These are phyloP conservation scores for Haemorhous mexicanus DNA, from an alignment of 2,113 vertebrate species.

Conservation along the genomic window DNA sequence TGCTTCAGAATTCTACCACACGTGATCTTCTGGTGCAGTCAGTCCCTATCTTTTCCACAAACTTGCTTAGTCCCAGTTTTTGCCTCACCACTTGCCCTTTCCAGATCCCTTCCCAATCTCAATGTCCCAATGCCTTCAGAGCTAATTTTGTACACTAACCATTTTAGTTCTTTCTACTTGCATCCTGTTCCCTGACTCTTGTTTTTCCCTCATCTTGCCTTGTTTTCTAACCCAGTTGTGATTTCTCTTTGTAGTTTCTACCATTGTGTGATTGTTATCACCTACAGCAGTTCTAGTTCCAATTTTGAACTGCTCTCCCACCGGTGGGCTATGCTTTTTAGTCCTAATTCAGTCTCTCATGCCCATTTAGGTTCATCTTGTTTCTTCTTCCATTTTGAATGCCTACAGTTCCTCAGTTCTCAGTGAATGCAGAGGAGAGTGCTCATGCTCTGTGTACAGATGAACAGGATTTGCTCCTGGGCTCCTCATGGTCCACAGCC, in stretches of 20 bases:
- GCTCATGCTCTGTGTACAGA: background rate
- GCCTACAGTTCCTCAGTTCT: background rate
- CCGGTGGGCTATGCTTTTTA: background rate
- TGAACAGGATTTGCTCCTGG: background rate
- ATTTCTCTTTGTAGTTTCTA: background rate
- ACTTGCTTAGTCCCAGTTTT: background rate
- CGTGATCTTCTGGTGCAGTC: background rate
- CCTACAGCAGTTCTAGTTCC: background rate
- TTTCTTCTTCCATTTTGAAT: background rate
- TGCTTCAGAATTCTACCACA: background rate
- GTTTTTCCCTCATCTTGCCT: background rate
- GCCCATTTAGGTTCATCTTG: background rate
- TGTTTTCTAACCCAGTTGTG: background rate
- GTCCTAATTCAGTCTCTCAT: background rate
- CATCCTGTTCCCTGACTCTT: background rate
- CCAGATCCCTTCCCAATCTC: background rate
- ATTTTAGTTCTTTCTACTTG: background rate
- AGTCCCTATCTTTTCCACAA: background rate
- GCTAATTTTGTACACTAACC: background rate
- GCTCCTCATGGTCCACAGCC: background rate
- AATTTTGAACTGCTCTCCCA: background rate
- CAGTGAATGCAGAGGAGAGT: background rate
- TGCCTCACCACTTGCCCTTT: background rate
- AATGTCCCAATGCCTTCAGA: background rate
- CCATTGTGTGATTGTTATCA: fast-evolving